These are phyloP conservation scores for Chaetodon auriga DNA, from an alignment of 2,113 vertebrate genomes.

Conservation along the genomic window DNA sequence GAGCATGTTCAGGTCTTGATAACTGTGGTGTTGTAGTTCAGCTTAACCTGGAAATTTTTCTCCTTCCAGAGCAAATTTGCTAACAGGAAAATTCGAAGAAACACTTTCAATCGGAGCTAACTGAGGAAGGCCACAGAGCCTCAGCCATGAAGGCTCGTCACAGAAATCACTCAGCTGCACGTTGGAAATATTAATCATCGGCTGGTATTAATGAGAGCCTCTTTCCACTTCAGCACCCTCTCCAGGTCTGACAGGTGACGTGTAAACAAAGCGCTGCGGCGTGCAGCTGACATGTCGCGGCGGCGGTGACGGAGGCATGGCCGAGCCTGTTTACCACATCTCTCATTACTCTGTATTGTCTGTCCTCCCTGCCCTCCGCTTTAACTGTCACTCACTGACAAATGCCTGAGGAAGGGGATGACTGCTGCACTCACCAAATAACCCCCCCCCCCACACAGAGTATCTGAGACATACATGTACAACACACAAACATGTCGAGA, in stretches of 20 bases:
- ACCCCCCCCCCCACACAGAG: constrained; percentile 1
- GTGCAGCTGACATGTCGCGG: constrained; percentile 41
- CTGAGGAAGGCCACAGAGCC: too few species aligned
- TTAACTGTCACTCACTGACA: constrained; percentile 68
- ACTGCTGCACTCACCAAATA: neutral
- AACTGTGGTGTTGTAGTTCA: too few species aligned
- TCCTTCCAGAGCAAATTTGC: neutral
- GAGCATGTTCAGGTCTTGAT: too few species aligned
- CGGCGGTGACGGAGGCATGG: constrained; percentile 35
- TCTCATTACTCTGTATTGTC: constrained; percentile 66
- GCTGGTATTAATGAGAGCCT: constrained; percentile 34
- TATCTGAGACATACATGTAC: neutral
- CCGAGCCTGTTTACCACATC: constrained; percentile 58
- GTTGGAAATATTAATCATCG: constrained; percentile 46
- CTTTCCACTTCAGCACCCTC: constrained; percentile 42
- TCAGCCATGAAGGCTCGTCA: neutral
- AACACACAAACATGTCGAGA: neutral
- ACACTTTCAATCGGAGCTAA: neutral
- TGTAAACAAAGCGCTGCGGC: constrained; percentile 43
- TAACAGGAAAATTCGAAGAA: neutral
- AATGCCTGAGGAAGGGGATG: constrained; percentile 37
- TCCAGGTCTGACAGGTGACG: constrained; percentile 51
- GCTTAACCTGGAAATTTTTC: too few species aligned
- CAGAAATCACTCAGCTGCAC: constrained; percentile 24
- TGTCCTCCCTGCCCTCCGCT: constrained; percentile 47